Conservation (phyloP, 1,140 invertebrate species). For the Parasteatoda tepidariorum region DNA sequence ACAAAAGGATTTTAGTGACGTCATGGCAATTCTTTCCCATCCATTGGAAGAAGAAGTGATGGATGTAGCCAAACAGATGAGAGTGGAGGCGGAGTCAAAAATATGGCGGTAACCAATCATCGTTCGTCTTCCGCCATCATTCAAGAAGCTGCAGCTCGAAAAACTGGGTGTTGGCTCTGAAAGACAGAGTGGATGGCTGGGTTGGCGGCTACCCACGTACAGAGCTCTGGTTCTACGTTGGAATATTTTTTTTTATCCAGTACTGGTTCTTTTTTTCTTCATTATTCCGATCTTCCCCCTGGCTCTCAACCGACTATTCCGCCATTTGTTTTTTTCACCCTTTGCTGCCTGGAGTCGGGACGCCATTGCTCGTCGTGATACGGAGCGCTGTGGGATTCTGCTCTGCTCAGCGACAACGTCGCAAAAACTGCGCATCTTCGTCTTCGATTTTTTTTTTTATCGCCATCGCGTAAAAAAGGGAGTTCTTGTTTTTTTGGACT, state of each 20-base stretch:
- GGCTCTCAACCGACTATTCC: background rate
- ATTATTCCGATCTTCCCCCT: background rate
- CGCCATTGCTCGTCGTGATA: conserved; percentile 40
- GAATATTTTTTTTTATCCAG: conserved; percentile 19
- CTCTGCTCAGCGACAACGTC: background rate
- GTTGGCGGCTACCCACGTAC: conserved; percentile 37
- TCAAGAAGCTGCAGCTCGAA: conserved; percentile 55
- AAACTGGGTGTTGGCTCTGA: conserved; percentile 59
- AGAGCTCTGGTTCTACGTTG: conserved; percentile 14
- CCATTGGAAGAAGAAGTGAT: conserved; percentile 31
- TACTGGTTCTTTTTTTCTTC: conserved; percentile 23
- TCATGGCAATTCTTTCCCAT: background rate
- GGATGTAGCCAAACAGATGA: background rate
- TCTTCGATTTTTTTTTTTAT: background rate
- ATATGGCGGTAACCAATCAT: conserved; percentile 13
- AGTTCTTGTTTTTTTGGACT: background rate
- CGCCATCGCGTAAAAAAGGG: background rate
- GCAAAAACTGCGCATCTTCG: background rate
- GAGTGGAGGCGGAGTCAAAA: background rate
- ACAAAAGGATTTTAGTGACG: conserved; percentile 19
- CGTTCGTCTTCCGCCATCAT: conserved; percentile 28
- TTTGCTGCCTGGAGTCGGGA: conserved; percentile 38
- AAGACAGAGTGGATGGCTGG: conserved; percentile 27
- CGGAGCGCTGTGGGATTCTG: background rate
- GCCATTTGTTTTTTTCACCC: conserved; percentile 58